Evolutionary conservation across 2,113 vertebrate species (phyloP).

Genomic region (Montifringilla adamsi): DNA sequence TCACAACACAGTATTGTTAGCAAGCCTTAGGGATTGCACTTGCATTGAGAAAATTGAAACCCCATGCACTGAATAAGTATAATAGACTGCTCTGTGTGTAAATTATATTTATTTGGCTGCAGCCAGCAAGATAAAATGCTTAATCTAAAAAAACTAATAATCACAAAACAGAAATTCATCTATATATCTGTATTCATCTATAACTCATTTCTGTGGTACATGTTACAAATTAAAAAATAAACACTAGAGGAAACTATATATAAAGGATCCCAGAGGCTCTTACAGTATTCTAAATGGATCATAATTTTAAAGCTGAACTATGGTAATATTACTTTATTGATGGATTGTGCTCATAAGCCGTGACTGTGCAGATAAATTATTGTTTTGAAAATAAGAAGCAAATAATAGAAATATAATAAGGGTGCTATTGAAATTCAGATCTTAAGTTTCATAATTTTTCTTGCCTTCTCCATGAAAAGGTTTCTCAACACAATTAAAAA

Average conservation of each 20-base stretch:
- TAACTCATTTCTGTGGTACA: conserved; percentile 16
- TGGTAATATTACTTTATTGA: conserved; percentile 13
- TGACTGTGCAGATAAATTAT: background rate
- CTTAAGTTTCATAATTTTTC: conserved; percentile 2
- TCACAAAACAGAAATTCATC: conserved; percentile 15
- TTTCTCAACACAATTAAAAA: background rate
- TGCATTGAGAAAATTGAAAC: background rate
- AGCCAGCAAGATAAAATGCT: conserved; percentile 16
- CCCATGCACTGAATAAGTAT: background rate
- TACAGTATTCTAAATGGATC: conserved; percentile 1
- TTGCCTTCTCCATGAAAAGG: background rate
- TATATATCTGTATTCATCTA: too few relatives aligned
- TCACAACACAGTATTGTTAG: background rate
- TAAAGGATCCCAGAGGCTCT: background rate
- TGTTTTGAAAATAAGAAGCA: background rate
- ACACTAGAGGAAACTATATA: conserved; percentile 21
- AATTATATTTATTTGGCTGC: conserved; percentile 13
- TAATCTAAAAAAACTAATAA: conserved; percentile 50
- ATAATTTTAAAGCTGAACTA: conserved; percentile 50
- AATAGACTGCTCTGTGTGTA: background rate
- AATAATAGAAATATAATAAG: background rate
- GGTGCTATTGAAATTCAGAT: background rate
- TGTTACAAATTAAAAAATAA: conserved; percentile 47
- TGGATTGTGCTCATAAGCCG: background rate
- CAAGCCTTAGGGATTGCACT: background rate